Percentiles rank a stretch among this genome's conserved stretches.
phyloP scores from a whole-genome alignment of 2,888 invertebrate species.

The Plagodis pulveraria region DNA sequence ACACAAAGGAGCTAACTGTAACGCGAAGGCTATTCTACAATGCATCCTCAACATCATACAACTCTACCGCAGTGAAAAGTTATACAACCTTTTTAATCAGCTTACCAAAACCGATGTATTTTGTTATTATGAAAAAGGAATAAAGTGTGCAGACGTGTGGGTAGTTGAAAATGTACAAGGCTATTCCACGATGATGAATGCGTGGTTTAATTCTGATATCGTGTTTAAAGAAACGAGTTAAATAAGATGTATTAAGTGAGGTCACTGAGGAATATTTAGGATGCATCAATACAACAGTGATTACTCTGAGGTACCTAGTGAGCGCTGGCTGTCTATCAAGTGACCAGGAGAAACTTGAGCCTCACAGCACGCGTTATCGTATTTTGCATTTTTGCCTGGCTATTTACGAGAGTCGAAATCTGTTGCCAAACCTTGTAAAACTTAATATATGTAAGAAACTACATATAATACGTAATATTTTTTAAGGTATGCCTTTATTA shows the following conservation, averaged over 20 bases:
- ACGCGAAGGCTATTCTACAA: slow-evolving; percentile 63
- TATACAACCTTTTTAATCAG: neutral
- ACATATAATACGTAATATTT: too few species aligned
- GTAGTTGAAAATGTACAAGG: slow-evolving; percentile 56
- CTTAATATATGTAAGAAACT: too few species aligned
- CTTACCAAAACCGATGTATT: neutral
- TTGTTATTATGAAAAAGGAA: slow-evolving; percentile 8
- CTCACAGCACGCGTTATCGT: too few species aligned
- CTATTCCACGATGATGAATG: slow-evolving; percentile 77
- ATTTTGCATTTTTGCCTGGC: too few species aligned
- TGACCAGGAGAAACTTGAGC: too few species aligned
- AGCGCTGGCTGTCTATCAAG: too few species aligned
- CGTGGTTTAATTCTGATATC: slow-evolving; percentile 73
- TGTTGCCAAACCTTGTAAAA: too few species aligned
- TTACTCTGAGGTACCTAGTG: too few species aligned
- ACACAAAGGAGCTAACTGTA: slow-evolving; percentile 71
- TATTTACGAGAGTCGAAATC: too few species aligned
- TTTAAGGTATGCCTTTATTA: too few species aligned
- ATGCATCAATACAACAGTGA: too few species aligned
- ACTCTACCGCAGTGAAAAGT: slow-evolving; percentile 2
- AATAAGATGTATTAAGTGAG: slow-evolving; percentile 12
- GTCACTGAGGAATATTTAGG: slow-evolving; percentile 10
- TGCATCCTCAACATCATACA: neutral
- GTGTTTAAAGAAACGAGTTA: slow-evolving; percentile 45
- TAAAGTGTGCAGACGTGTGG: slow-evolving; percentile 4